Base-by-base conservation (phyloP, 2,113 vertebrate species). In the Aptenodytes patagonicus region DNA sequence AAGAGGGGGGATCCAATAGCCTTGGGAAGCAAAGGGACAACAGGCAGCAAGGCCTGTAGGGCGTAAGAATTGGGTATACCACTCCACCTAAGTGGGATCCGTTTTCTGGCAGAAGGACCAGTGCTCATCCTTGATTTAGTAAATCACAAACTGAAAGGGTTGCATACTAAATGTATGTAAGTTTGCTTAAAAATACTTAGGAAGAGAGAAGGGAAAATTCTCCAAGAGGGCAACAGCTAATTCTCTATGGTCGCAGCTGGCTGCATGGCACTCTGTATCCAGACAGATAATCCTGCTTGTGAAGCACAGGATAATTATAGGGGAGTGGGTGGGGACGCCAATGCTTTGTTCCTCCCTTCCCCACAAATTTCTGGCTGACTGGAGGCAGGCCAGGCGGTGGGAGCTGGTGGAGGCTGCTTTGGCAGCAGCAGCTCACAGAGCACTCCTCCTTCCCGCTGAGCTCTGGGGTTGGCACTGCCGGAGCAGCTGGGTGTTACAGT, bases 331-430 rank as follows among this genome's bases (percentile, higher is more conserved):
- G 89, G 93, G 83, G 81, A 87, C 0, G 1, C 32, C 52, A 84
- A 47, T 13, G 47, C 94, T 95, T 94, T 93, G 94, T 94, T 96
- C 93, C 78, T 87, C 94, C 89, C 89, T 91, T 97, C 73, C 47
- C 93, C 94, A 79, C 93, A 87, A 34, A 65, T 75, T 82, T 96
- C 76, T 87, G 92, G 92, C 65, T 73, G 54, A 28, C 77, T 86
- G 4, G 26, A 75, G 84, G 61, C 21, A 51, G 86, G 86, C 80
- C 65, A 38, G 76, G 87, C 17, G 0, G 80, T 21, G 31, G 81
- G 69, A 92, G 68, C 77, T 93, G 69, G 19, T 84, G 54, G 85
- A 92, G 58, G 49, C 75, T 76, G 64, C 89, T 52, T 64, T 95
- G 91, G 92, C 86, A 90, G 90, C 62, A 83, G 49, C 44, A 31